Conservation (phyloP, 2,113 vertebrate species). For the Neogale vison region DNA sequence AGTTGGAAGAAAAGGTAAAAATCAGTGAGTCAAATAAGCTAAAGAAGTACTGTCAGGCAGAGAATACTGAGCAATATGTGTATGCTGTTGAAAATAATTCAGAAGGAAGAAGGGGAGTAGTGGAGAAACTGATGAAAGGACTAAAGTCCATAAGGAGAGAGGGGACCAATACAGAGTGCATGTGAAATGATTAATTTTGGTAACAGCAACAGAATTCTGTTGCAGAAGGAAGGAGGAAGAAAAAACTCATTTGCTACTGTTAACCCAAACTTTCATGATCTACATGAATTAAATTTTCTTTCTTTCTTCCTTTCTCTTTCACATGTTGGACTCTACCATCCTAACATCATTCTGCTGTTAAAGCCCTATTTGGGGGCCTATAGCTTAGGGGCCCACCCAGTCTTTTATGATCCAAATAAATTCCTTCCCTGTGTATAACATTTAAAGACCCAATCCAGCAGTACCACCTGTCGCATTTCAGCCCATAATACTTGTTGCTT, state of each 20-base stretch:
- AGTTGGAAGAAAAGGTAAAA: neutral
- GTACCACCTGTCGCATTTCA: neutral
- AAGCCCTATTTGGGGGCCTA: neutral
- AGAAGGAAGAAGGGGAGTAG: neutral
- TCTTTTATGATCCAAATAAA: neutral
- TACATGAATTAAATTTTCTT: neutral
- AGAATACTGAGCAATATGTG: neutral
- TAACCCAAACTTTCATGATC: neutral
- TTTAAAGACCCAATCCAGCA: neutral
- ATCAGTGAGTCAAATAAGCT: neutral
- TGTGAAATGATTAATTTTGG: neutral
- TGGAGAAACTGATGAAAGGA: neutral
- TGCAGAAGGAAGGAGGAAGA: neutral
- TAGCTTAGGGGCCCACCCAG: neutral
- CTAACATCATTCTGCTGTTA: neutral
- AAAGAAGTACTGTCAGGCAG: neutral
- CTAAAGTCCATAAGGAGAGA: neutral
- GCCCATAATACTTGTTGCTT: neutral
- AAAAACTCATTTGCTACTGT: neutral
- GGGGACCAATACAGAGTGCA: neutral
- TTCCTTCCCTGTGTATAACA: neutral
- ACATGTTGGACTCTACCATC: neutral
- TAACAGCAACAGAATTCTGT: neutral
- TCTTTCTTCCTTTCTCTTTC: neutral
- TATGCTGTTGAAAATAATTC: neutral